Percentiles rank a stretch among this genome's conserved stretches.
Evolutionary conservation across 2,113 vertebrate genomes (phyloP).

Genomic region (Tetrax tetrax): DNA sequence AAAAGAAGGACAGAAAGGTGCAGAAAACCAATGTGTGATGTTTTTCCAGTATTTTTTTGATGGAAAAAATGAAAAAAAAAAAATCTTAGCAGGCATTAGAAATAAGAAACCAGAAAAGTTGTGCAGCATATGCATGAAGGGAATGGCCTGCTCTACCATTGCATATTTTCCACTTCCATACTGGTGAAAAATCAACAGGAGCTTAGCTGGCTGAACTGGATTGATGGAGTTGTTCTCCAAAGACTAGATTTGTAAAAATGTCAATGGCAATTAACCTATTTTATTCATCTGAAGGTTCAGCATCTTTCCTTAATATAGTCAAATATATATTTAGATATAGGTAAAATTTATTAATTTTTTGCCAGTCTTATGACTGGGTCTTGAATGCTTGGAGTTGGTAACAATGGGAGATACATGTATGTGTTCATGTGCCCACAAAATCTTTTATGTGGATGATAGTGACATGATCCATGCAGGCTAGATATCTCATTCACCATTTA

Average conservation of each 20-base stretch:
- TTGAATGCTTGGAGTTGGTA: not conserved
- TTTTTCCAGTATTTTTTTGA: not conserved
- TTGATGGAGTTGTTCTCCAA: not conserved
- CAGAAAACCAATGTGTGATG: not conserved
- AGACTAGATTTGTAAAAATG: not conserved
- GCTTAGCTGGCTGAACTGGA: not conserved
- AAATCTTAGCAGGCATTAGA: not conserved
- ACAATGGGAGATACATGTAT: accelerated
- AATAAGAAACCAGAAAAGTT: not conserved
- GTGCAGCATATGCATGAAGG: not conserved
- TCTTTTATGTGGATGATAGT: not conserved
- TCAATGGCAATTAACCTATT: not conserved
- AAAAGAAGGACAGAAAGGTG: not conserved
- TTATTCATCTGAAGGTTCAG: not conserved
- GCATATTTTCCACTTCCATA: not conserved
- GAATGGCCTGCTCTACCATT: not conserved
- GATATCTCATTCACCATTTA: not conserved
- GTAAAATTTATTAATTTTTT: not conserved
- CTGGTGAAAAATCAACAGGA: not conserved
- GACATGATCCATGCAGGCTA: not conserved
- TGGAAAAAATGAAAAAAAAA: not conserved
- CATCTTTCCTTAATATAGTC: not conserved
- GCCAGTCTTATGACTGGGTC: not conserved
- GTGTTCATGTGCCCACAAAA: not conserved
- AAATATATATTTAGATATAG: not conserved